Conservation (phyloP, 2,113 vertebrate genomes). For the Vanacampus margaritifer region DNA sequence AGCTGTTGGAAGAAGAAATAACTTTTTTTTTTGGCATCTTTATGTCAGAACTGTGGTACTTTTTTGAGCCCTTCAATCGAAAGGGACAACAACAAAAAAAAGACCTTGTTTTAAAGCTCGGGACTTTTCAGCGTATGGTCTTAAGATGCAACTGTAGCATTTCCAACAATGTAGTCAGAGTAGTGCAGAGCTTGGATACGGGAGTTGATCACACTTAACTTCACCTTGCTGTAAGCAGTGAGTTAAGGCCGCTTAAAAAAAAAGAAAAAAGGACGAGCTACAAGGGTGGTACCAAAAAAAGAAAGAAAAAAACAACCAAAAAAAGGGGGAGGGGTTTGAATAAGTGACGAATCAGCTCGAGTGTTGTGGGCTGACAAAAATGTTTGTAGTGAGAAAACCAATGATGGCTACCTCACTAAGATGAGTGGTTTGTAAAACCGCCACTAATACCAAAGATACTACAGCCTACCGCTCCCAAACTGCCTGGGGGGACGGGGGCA, state of each 20-base stretch:
- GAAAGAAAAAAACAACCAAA: background rate
- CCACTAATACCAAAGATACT: conserved; percentile 99
- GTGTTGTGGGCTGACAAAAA: conserved; percentile 66
- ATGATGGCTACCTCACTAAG: conserved; percentile 97
- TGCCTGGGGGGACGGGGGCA: conserved; percentile 68
- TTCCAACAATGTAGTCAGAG: conserved; percentile 73
- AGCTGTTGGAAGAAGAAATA: conserved; percentile 51
- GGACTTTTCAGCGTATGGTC: conserved; percentile 55
- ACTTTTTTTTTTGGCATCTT: conserved; percentile 55
- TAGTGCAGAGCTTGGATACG: conserved; percentile 61
- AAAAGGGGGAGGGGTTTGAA: conserved; percentile 57
- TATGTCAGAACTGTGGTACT: conserved; percentile 56
- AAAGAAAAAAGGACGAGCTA: conserved; percentile 51
- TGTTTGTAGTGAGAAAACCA: conserved; percentile 89
- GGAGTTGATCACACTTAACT: conserved; percentile 54
- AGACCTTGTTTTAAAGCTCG: conserved; percentile 44
- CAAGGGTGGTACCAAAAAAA: conserved; percentile 29
- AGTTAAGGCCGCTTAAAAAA: conserved; percentile 45
- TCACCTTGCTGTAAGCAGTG: conserved; percentile 72
- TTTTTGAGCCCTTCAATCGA: conserved; percentile 48
- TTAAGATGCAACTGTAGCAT: conserved; percentile 76
- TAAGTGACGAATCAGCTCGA: conserved; percentile 62
- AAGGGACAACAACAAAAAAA: conserved; percentile 52
- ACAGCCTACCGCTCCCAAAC: conserved; percentile 88
- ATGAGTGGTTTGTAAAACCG: conserved; percentile 94